A percentile compares a stretch with the other conserved stretches of the same genome.
Evolutionary conservation across 2,113 vertebrate genomes (phyloP).

Genomic region (Vidua macroura): DNA sequence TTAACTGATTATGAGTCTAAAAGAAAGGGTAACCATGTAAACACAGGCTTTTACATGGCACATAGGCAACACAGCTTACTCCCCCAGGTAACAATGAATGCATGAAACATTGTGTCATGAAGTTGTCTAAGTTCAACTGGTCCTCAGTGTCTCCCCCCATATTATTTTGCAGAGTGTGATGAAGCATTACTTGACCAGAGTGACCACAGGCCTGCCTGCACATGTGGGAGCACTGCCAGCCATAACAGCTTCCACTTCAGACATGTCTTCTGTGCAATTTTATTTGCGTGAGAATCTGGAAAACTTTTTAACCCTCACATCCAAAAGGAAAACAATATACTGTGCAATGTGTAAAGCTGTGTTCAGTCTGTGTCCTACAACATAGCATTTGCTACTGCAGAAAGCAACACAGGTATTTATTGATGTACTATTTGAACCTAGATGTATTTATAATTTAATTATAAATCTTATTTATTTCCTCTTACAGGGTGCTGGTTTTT

Average conservation of each 20-base stretch:
- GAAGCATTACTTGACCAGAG: background rate
- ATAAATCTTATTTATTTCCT: background rate
- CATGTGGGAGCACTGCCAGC: background rate
- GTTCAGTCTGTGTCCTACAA: accelerated
- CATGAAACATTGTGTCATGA: background rate
- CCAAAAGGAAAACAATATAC: background rate
- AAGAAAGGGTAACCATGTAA: background rate
- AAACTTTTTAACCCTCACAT: background rate
- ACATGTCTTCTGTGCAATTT: background rate
- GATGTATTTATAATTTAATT: background rate
- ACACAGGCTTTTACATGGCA: background rate
- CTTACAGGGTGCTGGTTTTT: background rate
- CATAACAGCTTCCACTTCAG: background rate
- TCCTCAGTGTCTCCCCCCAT: background rate
- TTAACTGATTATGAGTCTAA: background rate
- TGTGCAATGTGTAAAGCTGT: background rate
- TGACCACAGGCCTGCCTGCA: background rate
- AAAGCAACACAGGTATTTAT: background rate
- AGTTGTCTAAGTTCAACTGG: background rate
- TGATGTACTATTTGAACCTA: background rate
- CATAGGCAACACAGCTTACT: background rate
- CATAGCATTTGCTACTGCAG: background rate
- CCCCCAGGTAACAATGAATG: background rate
- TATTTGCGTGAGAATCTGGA: background rate
- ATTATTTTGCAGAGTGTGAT: background rate